A percentile compares a stretch with the other conserved stretches of the same genome.
These are phyloP conservation scores for Hermaeophaga mercurialis DNA, from an alignment of 2,888 invertebrate genomes.

Conservation along the genomic window DNA sequence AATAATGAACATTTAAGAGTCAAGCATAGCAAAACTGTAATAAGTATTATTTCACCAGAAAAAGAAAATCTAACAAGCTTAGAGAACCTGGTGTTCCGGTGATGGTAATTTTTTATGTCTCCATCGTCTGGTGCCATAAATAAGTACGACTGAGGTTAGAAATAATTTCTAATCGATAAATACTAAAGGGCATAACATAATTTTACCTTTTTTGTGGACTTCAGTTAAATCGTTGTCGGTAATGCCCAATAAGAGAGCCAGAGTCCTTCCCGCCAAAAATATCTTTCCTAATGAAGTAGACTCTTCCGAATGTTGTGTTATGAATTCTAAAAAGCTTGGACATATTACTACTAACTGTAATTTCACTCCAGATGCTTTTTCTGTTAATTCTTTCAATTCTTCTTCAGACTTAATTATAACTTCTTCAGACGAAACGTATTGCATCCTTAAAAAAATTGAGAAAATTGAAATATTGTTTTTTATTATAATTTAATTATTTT, in stretches of 20 bases:
- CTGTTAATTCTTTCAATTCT: slow-evolving; percentile 61
- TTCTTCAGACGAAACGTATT: slow-evolving; percentile 77
- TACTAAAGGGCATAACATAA: no score
- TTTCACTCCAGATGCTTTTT: slow-evolving; percentile 68
- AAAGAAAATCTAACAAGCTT: no score
- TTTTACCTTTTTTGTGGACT: slow-evolving; percentile 70
- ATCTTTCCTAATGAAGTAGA: slow-evolving; percentile 62
- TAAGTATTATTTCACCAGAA: no score
- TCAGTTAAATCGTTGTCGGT: slow-evolving; percentile 73
- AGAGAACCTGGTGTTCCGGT: no score
- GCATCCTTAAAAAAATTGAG: slow-evolving; percentile 66
- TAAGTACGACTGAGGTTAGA: no score
- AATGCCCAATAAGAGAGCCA: slow-evolving; percentile 82
- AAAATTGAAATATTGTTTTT: not conserved
- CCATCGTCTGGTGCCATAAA: no score
- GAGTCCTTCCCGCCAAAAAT: slow-evolving; percentile 72
- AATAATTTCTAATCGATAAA: no score
- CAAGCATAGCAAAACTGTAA: no score
- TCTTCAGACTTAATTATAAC: slow-evolving; percentile 57
- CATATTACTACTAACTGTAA: slow-evolving; percentile 82
- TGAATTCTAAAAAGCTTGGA: slow-evolving; percentile 71
- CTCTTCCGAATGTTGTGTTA: slow-evolving; percentile 63
- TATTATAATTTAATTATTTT: not conserved
- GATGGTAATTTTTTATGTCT: no score
- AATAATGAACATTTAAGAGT: no score